A percentile compares a stretch with the other conserved stretches of the same genome.
Evolutionary conservation across 2,888 invertebrate genomes (phyloP).

Genomic region (Nebria brevicollis): DNA sequence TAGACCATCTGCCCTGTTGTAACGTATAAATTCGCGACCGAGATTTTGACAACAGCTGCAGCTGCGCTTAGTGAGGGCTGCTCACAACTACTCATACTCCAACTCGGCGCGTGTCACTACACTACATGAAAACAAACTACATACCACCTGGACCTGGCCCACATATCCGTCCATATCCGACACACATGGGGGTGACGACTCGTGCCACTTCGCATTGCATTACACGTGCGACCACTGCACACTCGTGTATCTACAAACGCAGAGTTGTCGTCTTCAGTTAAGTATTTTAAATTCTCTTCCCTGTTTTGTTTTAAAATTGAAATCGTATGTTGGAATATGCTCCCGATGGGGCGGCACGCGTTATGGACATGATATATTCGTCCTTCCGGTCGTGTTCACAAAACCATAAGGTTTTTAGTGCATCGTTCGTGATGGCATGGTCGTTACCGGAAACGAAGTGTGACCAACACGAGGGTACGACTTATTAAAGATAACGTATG

Average conservation of each 20-base stretch:
- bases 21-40: constrained; percentile 32
- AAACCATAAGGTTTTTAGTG: constrained; percentile 8
- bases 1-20: constrained; percentile 26
- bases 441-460: constrained; percentile 16
- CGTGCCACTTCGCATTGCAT: background rate
- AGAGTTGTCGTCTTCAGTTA: too few relatives aligned
- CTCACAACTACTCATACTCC: background rate
- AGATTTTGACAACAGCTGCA: constrained; percentile 25
- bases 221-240: too few relatives aligned
- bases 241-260: too few relatives aligned
- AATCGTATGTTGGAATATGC: background rate
- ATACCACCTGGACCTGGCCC: constrained; percentile 28
- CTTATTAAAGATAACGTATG: background rate
- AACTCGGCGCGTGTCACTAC: background rate
- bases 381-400: constrained; percentile 18
- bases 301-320: too few relatives aligned
- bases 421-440: too few relatives aligned
- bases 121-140: background rate
- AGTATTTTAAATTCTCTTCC: too few relatives aligned
- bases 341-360: background rate
- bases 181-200: constrained; percentile 3
- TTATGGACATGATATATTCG: constrained; percentile 3
- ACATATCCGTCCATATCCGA: constrained; percentile 24
- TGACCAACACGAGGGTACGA: constrained; percentile 17
- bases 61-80: constrained; percentile 15